Conservation (phyloP, 2,113 vertebrate genomes). For the Epinephelus cyanopodus region DNA sequence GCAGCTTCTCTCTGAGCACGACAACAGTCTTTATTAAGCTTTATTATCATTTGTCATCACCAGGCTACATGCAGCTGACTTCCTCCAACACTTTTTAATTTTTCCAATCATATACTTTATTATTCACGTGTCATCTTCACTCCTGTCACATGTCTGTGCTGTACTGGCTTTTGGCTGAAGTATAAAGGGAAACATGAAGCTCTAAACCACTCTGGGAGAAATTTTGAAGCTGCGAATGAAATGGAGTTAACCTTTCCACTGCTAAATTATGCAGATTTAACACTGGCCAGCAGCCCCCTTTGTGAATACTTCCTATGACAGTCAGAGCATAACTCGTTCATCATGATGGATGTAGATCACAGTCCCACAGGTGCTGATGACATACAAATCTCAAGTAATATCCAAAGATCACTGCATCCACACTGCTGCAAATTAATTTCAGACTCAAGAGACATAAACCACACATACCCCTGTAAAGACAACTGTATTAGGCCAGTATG, state of each 20-base stretch:
- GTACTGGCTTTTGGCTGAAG: conserved; percentile 4
- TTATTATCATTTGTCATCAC: conserved; percentile 12
- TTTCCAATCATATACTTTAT: background rate
- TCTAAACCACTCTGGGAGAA: conserved; percentile 9
- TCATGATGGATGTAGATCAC: conserved; percentile 25
- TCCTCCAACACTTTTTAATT: background rate
- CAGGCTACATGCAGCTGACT: conserved; percentile 7
- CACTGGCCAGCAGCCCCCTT: background rate
- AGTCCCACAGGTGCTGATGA: conserved; percentile 45
- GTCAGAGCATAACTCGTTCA: conserved; percentile 4
- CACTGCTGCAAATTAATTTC: background rate
- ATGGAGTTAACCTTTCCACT: conserved; percentile 39
- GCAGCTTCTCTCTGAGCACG: conserved; percentile 14
- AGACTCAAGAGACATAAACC: conserved; percentile 6
- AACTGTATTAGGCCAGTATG: conserved; percentile 4
- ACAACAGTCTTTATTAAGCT: background rate
- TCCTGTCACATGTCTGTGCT: conserved; percentile 16
- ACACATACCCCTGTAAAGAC: conserved; percentile 14
- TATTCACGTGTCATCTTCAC: conserved; percentile 3
- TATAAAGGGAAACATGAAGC: conserved; percentile 16
- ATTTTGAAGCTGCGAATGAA: conserved; percentile 29
- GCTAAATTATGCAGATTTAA: conserved; percentile 51
- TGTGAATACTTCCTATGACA: conserved; percentile 15
- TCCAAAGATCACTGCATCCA: conserved; percentile 47
- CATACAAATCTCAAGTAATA: conserved; percentile 36